A percentile compares a stretch with the other conserved stretches of the same genome.
Evolutionary conservation across 2,113 vertebrate species (phyloP).

Genomic region (Condylura cristata): DNA sequence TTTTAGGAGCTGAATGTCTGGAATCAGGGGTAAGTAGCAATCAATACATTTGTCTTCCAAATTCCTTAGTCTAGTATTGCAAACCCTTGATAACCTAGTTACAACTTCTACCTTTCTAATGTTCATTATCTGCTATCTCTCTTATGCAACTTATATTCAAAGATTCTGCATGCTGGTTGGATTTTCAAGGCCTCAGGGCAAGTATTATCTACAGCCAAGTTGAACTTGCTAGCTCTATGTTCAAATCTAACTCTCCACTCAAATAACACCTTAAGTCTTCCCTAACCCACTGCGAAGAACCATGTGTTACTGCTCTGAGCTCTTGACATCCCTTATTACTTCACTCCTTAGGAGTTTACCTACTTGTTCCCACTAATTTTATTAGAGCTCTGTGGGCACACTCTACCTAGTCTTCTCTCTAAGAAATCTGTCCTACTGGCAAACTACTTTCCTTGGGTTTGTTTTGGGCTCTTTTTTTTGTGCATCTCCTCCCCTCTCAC

Average conservation of each 20-base stretch:
- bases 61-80: background rate
- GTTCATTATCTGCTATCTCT: background rate
- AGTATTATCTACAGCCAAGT: background rate
- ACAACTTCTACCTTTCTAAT: background rate
- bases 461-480: background rate
- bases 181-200: background rate
- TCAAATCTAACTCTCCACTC: background rate
- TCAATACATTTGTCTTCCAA: background rate
- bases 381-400: background rate
- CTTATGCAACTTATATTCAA: background rate
- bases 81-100: background rate
- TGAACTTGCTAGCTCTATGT: background rate
- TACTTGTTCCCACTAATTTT: background rate
- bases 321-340: background rate
- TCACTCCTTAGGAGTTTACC: background rate
- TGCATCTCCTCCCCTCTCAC: no score
- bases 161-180: background rate
- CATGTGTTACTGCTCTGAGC: background rate
- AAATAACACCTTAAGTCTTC: background rate
- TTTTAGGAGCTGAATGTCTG: background rate
- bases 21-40: background rate
- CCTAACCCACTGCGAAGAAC: background rate
- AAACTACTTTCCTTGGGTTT: background rate
- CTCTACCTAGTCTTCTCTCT: background rate
- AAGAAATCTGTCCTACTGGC: background rate